Base-by-base conservation (phyloP, 2,888 invertebrate species). In the Cenopis cana region DNA sequence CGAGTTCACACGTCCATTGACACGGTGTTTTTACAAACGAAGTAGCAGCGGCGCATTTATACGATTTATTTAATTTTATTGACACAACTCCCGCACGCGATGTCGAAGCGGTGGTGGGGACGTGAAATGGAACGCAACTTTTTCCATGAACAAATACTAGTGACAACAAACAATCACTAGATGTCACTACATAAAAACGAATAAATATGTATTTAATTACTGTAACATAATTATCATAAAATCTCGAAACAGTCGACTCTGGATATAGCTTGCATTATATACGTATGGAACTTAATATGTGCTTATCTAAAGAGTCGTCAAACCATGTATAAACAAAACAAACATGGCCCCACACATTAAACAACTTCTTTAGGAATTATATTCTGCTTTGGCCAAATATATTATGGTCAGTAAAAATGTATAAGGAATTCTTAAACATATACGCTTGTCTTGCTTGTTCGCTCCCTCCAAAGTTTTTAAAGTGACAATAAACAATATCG, bases 51-150 rank as follows among this genome's bases (percentile, higher is more conserved):
- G 52, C 59, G 20, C 59, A 65, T 62, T 36, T 52, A 20, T 52
- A 56, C 41, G 50, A 57, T 65, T 66, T 60, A 66, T 66, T 70
- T 55, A 65, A 66, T 65, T 64, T 54, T 71, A 71, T 71, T 71
- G 66, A 71, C 66, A 60, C 65, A 41, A 54, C 59, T 49, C 54
- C 29, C 33, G 70, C 70, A 71, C 65, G 70, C 66, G 33, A 66
- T 55, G 50, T 41, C 38, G 5, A 41, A 49, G 38, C 61, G 20
- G 9, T 20, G 49, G 46, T n/a, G n/a, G 52, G 46, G 60, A 38
- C 60, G 70, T 71, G 52, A 64, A 65, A 65, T 36, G 59, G 52
- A 65, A 57, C 60, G 68, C 66, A 60, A 54, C 55, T 36, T 60
- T n/a, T 66, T 20, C 52, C 60, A 29, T 59, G n/a, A 41, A 54